Percentiles rank a stretch among this genome's conserved stretches.
Evolutionary conservation across 2,888 invertebrate species (phyloP).

Genomic region (Eilema depressum): DNA sequence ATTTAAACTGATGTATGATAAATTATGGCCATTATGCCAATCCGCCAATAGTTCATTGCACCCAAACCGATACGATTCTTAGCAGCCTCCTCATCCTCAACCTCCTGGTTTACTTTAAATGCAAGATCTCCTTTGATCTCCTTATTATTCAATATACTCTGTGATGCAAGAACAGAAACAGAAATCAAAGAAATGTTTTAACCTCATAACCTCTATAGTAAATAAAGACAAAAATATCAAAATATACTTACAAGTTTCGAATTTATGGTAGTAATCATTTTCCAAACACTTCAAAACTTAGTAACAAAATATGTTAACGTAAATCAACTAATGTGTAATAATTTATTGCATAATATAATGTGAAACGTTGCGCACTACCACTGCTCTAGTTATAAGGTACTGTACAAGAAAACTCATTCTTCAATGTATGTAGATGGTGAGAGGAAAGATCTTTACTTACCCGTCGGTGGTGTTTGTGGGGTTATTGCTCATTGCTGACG

Average conservation of each 20-base stretch:
- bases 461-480: not conserved
- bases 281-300: not conserved
- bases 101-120: too few relatives aligned
- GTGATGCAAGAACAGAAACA: too few relatives aligned
- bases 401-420: not conserved
- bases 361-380: not conserved
- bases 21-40: not conserved
- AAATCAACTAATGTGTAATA: not conserved
- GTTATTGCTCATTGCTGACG: not conserved
- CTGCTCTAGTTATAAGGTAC: conserved; percentile 1
- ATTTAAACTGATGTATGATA: not conserved
- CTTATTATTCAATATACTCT: too few relatives aligned
- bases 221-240: not conserved
- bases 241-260: conserved; percentile 15
- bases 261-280: conserved; percentile 8
- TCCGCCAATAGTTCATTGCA: not conserved
- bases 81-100: not conserved
- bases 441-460: not conserved
- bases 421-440: not conserved
- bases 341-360: conserved; percentile 9
- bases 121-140: too few relatives aligned
- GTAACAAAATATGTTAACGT: not conserved
- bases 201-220: conserved; percentile 3
- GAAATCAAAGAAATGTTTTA: not conserved
- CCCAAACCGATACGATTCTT: not conserved